Evolutionary conservation across 2,113 vertebrate species (phyloP).

Genomic region (Empidonax alnorum): DNA sequence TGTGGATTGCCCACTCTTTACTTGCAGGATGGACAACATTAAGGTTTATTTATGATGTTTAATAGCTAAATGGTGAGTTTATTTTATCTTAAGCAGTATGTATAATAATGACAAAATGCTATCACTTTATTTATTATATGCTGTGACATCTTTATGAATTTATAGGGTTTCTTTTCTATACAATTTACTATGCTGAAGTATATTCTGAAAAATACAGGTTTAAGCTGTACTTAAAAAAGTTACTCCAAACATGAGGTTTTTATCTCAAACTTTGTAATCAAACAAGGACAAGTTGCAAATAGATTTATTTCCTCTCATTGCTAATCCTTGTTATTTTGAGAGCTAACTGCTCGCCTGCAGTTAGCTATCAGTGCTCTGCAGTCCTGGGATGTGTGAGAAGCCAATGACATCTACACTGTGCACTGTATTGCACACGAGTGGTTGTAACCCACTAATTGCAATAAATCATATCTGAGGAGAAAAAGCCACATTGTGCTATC

Average conservation of each 20-base stretch:
- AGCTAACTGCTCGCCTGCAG: neutral
- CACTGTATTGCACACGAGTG: neutral
- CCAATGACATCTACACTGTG: neutral
- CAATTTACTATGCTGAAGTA: neutral
- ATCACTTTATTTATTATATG: neutral
- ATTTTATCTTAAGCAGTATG: neutral
- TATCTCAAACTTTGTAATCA: neutral
- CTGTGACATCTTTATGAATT: neutral
- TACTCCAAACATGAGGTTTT: neutral
- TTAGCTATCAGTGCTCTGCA: neutral
- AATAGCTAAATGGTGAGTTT: neutral
- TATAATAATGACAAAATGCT: neutral
- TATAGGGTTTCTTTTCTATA: fast-evolving
- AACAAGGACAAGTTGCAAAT: neutral
- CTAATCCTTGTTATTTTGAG: neutral
- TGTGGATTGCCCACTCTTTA: neutral
- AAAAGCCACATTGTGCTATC: neutral
- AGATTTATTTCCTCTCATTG: neutral
- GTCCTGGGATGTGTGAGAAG: neutral
- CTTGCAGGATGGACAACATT: neutral
- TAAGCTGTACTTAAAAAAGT: neutral
- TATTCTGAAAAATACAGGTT: neutral
- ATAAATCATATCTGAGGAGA: neutral
- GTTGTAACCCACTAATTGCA: neutral
- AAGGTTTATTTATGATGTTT: neutral